phyloP scores from a whole-genome alignment of 2,797 vertebrate species.

The Gouania willdenowi region DNA sequence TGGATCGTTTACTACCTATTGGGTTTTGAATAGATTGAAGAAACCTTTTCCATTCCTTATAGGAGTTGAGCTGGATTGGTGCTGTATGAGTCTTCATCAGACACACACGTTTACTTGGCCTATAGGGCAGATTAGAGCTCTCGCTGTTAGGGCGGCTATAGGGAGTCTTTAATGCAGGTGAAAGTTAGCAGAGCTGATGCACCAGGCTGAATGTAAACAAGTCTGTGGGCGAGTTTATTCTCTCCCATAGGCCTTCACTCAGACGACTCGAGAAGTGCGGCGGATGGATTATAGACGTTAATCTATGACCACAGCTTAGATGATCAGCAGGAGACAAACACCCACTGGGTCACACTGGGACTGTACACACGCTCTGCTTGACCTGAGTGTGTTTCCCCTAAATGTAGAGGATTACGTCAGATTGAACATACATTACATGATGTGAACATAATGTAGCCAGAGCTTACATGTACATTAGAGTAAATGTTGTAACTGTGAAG shows the following conservation, averaged over 20 bases:
- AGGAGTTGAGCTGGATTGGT: slow-evolving; percentile 42
- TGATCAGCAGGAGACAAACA: slow-evolving; percentile 42
- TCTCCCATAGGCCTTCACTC: slow-evolving; percentile 26
- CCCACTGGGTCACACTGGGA: slow-evolving; percentile 34
- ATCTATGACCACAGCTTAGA: slow-evolving; percentile 49
- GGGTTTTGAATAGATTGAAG: no score
- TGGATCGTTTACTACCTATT: no score
- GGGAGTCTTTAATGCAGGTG: slow-evolving; percentile 18
- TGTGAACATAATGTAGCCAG: background rate
- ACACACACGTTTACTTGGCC: background rate
- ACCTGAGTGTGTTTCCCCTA: background rate
- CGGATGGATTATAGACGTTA: slow-evolving; percentile 61
- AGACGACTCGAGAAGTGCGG: slow-evolving; percentile 31
- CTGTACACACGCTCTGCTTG: background rate
- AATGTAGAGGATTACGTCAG: slow-evolving; percentile 29
- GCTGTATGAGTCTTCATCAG: slow-evolving; percentile 38
- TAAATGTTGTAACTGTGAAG: slow-evolving; percentile 14
- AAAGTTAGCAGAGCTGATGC: slow-evolving; percentile 25
- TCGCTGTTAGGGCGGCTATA: slow-evolving; percentile 15
- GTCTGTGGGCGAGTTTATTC: slow-evolving; percentile 26
- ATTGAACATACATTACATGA: slow-evolving; percentile 17
- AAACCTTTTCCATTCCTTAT: no score
- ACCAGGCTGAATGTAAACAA: slow-evolving; percentile 39
- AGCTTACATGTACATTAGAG: slow-evolving; percentile 30
- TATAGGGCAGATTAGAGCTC: slow-evolving; percentile 32